A percentile compares a stretch with the other conserved stretches of the same genome.
Conservation (phyloP, 2,888 invertebrate genomes). For the Listrodromus nycthemerus region DNA sequence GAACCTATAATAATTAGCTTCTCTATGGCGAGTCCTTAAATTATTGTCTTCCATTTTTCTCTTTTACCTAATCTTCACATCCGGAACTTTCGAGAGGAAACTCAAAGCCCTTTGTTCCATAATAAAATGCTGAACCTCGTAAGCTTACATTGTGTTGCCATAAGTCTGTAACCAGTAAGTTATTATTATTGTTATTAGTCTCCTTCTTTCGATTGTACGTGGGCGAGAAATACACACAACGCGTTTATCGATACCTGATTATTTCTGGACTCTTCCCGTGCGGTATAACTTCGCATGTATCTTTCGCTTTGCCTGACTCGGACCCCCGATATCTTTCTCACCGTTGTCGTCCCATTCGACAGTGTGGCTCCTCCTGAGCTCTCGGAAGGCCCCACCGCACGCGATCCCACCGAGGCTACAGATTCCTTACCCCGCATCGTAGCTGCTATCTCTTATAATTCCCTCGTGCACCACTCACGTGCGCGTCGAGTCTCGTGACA, state of each 20-base stretch:
- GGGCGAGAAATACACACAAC: slow-evolving; percentile 1
- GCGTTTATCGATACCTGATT: slow-evolving; percentile 46
- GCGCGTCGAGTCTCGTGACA: slow-evolving; percentile 65
- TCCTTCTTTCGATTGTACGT: not conserved
- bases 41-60: not conserved
- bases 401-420: slow-evolving; percentile 40
- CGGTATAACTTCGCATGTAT: slow-evolving; percentile 14
- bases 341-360: slow-evolving; percentile 27
- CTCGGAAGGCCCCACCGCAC: not conserved
- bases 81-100: not conserved
- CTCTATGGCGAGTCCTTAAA: not conserved
- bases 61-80: not conserved
- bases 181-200: slow-evolving; percentile 18
- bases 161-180: not conserved
- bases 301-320: not conserved
- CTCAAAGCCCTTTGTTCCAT: slow-evolving; percentile 50
- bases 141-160: not conserved
- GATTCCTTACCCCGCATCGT: slow-evolving; percentile 51
- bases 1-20: not conserved
- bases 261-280: slow-evolving; percentile 26
- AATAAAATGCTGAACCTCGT: slow-evolving; percentile 17
- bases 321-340: slow-evolving; percentile 27
- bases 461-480: slow-evolving; percentile 61
- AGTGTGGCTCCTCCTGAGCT: slow-evolving; percentile 10
- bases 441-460: slow-evolving; percentile 56